Percentiles rank a stretch among this genome's conserved stretches.
phyloP scores from a whole-genome alignment of 1,140 invertebrate genomes.

The Drosophila subobscura region DNA sequence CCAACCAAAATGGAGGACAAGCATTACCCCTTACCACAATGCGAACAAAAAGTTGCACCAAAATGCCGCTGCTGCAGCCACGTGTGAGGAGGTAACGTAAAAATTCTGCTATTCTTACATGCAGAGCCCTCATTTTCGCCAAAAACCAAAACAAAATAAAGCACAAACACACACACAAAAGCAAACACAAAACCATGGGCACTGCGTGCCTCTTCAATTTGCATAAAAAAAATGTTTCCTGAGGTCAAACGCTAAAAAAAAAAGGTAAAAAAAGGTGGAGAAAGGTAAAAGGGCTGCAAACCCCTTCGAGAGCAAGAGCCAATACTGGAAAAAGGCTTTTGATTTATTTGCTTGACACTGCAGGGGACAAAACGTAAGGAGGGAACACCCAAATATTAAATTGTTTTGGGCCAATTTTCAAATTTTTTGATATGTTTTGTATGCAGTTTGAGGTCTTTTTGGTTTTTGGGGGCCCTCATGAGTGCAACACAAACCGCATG shows the following conservation, averaged over 20 bases:
- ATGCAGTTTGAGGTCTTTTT: too few relatives aligned
- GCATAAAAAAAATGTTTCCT: slow-evolving; percentile 29
- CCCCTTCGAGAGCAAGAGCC: slow-evolving; percentile 12
- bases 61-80: slow-evolving; percentile 61
- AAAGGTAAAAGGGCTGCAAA: slow-evolving; percentile 33
- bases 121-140: slow-evolving; percentile 11
- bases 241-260: slow-evolving; percentile 32
- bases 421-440: neutral
- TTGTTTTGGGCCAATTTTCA: neutral
- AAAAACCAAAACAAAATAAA: neutral
- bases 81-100: slow-evolving; percentile 55
- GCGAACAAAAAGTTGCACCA: slow-evolving; percentile 58
- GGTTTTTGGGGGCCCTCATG: too few relatives aligned
- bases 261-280: slow-evolving; percentile 3
- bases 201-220: slow-evolving; percentile 14
- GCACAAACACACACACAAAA: too few relatives aligned
- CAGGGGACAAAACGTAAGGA: neutral
- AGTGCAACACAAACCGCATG: slow-evolving; percentile 13
- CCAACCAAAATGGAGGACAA: slow-evolving; percentile 19
- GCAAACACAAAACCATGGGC: neutral
- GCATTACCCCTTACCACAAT: slow-evolving; percentile 41
- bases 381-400: neutral
- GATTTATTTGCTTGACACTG: slow-evolving; percentile 13
- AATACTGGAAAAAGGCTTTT: slow-evolving; percentile 14
- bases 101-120: slow-evolving; percentile 37